Conservation (phyloP, 2,113 vertebrate genomes). For the Scomber colias region DNA sequence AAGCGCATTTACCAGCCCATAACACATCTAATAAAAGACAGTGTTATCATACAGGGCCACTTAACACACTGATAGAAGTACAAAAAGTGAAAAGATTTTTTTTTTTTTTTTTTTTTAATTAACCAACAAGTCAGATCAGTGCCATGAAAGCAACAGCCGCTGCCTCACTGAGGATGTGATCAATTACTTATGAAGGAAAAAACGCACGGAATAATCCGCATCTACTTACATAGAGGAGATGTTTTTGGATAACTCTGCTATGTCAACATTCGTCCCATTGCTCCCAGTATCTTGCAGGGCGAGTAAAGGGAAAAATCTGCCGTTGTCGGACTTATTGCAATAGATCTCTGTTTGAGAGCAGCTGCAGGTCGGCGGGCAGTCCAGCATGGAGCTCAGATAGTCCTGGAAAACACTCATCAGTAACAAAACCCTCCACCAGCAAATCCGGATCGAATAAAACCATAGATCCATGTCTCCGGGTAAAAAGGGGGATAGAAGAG, state of each 20-base stretch:
- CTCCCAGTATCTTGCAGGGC: conserved; percentile 92
- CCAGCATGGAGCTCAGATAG: conserved; percentile 95
- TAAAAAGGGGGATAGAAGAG: conserved; percentile 53
- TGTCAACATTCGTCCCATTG: conserved; percentile 91
- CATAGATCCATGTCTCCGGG: conserved; percentile 83
- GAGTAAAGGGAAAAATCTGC: conserved; percentile 95
- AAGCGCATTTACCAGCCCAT: conserved; percentile 18
- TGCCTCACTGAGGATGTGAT: conserved; percentile 17
- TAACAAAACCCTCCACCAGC: conserved; percentile 96
- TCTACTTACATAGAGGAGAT: conserved; percentile 97
- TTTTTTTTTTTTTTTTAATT: too few species aligned
- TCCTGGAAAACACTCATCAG: conserved; percentile 93
- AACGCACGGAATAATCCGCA: conserved; percentile 50
- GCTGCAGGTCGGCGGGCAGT: conserved; percentile 97
- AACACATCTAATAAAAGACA: background rate
- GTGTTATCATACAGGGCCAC: background rate
- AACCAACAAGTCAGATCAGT: conserved; percentile 57
- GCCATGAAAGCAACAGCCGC: conserved; percentile 48
- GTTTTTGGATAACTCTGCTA: conserved; percentile 96
- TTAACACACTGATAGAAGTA: conserved; percentile 13
- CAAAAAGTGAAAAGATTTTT: conserved; percentile 32
- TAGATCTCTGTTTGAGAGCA: conserved; percentile 96
- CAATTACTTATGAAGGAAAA: conserved; percentile 44
- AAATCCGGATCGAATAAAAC: conserved; percentile 82
- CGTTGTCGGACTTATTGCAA: conserved; percentile 96